Percentiles rank a stretch among this genome's conserved stretches.
Conservation (phyloP, 1,140 invertebrate species). For the Pseudomyrmex gracilis region DNA sequence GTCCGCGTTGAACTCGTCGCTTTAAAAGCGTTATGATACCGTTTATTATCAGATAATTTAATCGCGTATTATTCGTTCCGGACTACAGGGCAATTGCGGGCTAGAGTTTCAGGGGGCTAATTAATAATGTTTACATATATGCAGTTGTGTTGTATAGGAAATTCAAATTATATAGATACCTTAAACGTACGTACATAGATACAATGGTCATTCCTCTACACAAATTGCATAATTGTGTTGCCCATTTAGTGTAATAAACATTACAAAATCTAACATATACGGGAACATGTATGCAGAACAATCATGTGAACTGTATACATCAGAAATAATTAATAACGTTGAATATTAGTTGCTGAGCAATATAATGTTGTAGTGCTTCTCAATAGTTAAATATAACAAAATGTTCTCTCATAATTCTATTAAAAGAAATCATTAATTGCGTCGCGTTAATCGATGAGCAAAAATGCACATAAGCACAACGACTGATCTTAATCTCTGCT, state of each 20-base stretch:
- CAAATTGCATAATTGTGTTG: slow-evolving; percentile 2
- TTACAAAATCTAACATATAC: slow-evolving; percentile 1
- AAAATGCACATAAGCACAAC: slow-evolving; percentile 18
- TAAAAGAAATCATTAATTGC: neutral
- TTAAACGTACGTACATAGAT: neutral
- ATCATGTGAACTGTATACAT: too few relatives aligned
- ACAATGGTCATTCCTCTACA: neutral
- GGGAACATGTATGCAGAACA: neutral
- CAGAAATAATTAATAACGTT: too few relatives aligned
- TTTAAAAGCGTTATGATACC: slow-evolving; percentile 44
- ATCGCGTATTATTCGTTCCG: slow-evolving; percentile 15
- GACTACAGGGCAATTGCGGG: neutral
- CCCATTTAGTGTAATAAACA: slow-evolving; percentile 17
- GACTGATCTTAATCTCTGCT: slow-evolving; percentile 42
- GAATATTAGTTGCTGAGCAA: too few relatives aligned
- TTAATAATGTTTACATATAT: slow-evolving; percentile 10
- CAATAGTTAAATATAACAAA: neutral
- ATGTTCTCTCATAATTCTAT: too few relatives aligned
- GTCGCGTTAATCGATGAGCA: neutral
- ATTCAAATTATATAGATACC: neutral
- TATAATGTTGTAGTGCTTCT: neutral
- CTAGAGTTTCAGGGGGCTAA: slow-evolving; percentile 21
- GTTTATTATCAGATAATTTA: slow-evolving; percentile 46
- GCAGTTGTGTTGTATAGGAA: neutral
- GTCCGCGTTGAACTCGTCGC: slow-evolving; percentile 19